These are phyloP conservation scores for Geopemphigus sp. DNA, from an alignment of 1,140 invertebrate species.

Conservation along the genomic window DNA sequence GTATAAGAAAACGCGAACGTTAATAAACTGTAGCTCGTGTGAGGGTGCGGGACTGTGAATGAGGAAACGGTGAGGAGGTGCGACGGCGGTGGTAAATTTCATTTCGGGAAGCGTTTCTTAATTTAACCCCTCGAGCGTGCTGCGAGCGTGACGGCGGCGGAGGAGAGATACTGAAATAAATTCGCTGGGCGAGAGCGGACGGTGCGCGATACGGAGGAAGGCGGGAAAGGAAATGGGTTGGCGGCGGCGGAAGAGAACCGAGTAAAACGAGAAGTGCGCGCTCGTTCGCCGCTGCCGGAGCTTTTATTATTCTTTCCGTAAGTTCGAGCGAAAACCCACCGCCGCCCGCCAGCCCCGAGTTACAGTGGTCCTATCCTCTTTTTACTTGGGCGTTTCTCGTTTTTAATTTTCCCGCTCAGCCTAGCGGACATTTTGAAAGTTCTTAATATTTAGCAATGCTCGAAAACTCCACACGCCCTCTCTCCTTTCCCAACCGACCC, in stretches of 20 bases:
- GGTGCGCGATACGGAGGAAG: not conserved
- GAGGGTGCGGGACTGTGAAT: not conserved
- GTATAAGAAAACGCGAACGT: conserved; percentile 36
- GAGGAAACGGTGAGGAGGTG: no score
- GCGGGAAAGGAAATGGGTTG: not conserved
- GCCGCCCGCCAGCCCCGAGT: not conserved
- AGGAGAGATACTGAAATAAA: conserved; percentile 3
- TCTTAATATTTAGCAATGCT: conserved; percentile 39
- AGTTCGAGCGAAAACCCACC: conserved; percentile 13
- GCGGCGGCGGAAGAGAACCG: not conserved
- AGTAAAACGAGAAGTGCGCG: conserved; percentile 25
- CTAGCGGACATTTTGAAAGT: conserved; percentile 39
- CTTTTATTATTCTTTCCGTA: conserved; percentile 47
- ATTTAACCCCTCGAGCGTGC: conserved; percentile 34
- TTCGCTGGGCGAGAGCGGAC: not conserved
- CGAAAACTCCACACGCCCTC: not conserved
- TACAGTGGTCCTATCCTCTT: not conserved
- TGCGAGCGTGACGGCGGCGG: not conserved
- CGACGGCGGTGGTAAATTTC: conserved; percentile 21
- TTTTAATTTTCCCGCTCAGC: conserved; percentile 40
- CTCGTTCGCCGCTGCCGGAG: conserved; percentile 5
- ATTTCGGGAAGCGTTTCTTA: conserved; percentile 41
- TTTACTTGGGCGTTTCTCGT: conserved; percentile 32
- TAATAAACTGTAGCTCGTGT: conserved; percentile 8
- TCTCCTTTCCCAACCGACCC: no score